Evolutionary conservation across 2,888 invertebrate genomes (phyloP).

Genomic region (Campoletis raptor): DNA sequence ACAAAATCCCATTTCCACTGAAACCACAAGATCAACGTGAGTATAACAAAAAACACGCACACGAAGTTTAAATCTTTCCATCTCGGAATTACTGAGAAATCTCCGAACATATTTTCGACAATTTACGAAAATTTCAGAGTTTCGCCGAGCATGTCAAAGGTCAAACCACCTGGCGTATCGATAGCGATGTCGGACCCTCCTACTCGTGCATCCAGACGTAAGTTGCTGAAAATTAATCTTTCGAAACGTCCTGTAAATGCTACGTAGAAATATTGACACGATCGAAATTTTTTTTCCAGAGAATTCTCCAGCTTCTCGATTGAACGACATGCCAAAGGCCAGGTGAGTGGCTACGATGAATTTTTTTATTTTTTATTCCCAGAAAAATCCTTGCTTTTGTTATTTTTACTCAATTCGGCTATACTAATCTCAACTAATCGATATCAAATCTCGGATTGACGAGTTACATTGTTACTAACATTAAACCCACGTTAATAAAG

Average conservation of each 20-base stretch:
- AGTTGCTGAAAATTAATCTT: conserved; percentile 40
- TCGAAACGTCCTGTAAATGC: background rate
- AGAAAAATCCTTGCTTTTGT: background rate
- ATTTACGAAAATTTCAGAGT: conserved; percentile 47
- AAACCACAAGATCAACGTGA: conserved; percentile 59
- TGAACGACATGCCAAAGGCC: conserved; percentile 74
- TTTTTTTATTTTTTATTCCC: background rate
- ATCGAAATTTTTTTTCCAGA: conserved; percentile 67
- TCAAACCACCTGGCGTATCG: conserved; percentile 64
- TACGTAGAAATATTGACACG: background rate
- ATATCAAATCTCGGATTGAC: background rate
- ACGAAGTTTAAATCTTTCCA: background rate
- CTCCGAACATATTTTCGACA: conserved; percentile 1
- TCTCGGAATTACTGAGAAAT: background rate
- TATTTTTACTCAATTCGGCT: background rate
- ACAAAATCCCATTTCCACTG: conserved; percentile 49
- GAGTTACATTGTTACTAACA: background rate
- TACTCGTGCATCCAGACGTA: conserved; percentile 67
- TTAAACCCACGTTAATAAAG: background rate
- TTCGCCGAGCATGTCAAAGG: conserved; percentile 54
- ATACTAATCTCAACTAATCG: background rate
- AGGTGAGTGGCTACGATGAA: conserved; percentile 72
- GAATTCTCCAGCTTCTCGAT: conserved; percentile 67
- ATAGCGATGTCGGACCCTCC: conserved; percentile 66
- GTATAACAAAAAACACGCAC: background rate